Base-by-base conservation (phyloP, 2,113 vertebrate species). In the Ptychochromis oligacanthus region DNA sequence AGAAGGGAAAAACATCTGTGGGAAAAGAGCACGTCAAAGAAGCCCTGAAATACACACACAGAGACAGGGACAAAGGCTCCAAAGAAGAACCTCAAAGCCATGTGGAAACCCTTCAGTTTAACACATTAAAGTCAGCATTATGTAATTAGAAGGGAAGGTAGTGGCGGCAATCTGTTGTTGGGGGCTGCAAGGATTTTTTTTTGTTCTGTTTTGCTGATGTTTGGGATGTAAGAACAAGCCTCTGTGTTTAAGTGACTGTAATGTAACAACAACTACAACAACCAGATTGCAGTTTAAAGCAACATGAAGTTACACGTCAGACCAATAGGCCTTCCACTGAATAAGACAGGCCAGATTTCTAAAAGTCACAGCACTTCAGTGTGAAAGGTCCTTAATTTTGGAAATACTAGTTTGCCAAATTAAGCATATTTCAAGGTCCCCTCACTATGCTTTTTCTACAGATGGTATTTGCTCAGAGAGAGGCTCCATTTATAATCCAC, bases 1-100 rank as follows among this genome's bases (percentile, higher is more conserved):
- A 82, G 80, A 82, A 67, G 77, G 65, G 59, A 77, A 90, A 90
- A 83, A 36, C 79, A 82, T 88, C 55, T 76, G 90, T 77, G 84
- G 87, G 82, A 80, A 81, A 62, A 78, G 58, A 85, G 70, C 62
- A 67, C 0, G 34, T 74, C 60, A 82, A 40, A 85, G 34, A 80
- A 59, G n/a, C 31, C 36, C 52, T 13, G 22, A 40, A 76, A 57
- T 59, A 20, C 49, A 15, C 76, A 79, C 60, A 55, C 36, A 58
- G 84, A 20, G 75, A 59, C 9, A 58, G 61, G 75, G 67, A 86
- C 24, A 54, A 15, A 57, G 75, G 17, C 59, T 75, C 57, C 28
- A 36, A n/a, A 72, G 65, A 70, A 4, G 20, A 76, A 54, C 54
- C 61, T 82, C 76, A 82, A 60, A 75, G 57, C 70, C 64, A 54